Evolutionary conservation across 2,113 vertebrate species (phyloP), one percentile per base, ranked within the genome.

Genomic region (Atherinomorus stipes): DNA sequence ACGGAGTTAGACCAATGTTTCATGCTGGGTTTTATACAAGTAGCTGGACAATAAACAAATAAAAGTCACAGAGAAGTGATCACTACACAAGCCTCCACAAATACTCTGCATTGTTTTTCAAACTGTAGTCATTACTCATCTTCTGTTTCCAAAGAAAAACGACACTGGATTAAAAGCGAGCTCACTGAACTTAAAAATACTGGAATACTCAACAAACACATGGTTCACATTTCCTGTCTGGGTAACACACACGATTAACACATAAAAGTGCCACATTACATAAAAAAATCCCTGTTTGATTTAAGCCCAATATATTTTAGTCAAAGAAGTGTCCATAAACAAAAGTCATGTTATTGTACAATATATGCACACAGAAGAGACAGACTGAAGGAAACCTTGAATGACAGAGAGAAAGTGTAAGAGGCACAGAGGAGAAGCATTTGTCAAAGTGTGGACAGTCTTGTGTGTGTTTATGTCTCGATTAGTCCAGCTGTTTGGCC

Each of bases 401-500:
- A 28, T 25, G 6, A 72, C 22, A 23, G 23, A 61, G 37, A 61
- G 13, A 21, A 56, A 37, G 31, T 61, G 9, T 42, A 28, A 64
- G 1, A 50, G 21, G 52, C 51, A 49, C 44, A 57, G 31, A 56
- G 11, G 25, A 62, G 70, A 60, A 53, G 52, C 49, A 76, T 31
- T 71, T 42, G 10, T 83, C 83, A 70, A 44, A 65, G 47, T 3
- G 61, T 74, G 53, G 64, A 61, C 8, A 4, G 40, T 78, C 40
- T 49, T 64, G 77, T 69, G 66, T 74, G 52, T 56, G 56, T 79
- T 76, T 37, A 10, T 57, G 44, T 84, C 75, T 80, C 85, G 65
- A 72, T 47, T 58, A 80, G 68, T 56, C 77, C 93, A 94, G 93
- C 92, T 94, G 94, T 90, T 90, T 76, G 78, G 79, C 86, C 90